Evolutionary conservation across 2,797 vertebrate species (phyloP).

Genomic region (Melopsittacus undulatus): DNA sequence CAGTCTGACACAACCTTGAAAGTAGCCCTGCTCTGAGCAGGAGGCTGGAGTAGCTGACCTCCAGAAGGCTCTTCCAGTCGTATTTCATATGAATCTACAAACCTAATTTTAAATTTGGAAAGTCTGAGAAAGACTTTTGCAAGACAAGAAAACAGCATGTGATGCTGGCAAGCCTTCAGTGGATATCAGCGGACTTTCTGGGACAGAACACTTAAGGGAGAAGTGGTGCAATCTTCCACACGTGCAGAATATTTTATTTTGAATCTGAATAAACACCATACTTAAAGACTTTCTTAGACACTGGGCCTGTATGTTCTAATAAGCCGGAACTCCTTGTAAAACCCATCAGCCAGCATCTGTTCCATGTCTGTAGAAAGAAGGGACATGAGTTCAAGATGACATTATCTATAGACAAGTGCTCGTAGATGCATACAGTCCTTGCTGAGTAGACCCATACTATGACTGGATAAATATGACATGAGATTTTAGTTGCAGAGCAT

Average conservation of each 20-base stretch:
- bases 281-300: not conserved
- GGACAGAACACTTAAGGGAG: not conserved
- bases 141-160: not conserved
- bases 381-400: not conserved
- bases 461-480: not conserved
- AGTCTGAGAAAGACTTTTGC: not conserved
- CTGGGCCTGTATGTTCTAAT: not conserved
- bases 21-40: not conserved
- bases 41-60: not conserved
- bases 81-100: not conserved
- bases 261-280: not conserved
- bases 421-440: not conserved
- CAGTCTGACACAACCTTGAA: not conserved
- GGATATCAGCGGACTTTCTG: not conserved
- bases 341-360: not conserved
- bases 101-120: not conserved
- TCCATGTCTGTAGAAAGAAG: not conserved
- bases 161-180: not conserved
- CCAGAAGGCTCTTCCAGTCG: not conserved
- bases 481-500: not conserved
- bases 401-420: not conserved
- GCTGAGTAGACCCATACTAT: rapidly evolving
- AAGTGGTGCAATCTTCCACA: not conserved
- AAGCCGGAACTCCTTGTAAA: not conserved
- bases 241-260: not conserved